Percentiles rank a stretch among this genome's conserved stretches.
phyloP scores from a whole-genome alignment of 2,113 vertebrate genomes.

The Tinamus guttatus region DNA sequence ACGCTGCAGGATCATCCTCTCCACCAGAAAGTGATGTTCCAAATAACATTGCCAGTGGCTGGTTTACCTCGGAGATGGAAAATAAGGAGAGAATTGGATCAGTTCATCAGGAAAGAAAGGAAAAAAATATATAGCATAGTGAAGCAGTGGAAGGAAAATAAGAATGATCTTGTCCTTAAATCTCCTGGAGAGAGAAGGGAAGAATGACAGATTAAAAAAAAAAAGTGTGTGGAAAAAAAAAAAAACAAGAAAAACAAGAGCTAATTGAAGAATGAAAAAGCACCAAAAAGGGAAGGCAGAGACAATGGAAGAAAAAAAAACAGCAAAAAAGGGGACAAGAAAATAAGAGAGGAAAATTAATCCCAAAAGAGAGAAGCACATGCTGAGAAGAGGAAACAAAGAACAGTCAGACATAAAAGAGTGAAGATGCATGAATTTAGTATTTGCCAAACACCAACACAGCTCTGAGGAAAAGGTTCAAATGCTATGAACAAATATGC shows the following conservation, averaged over 20 bases:
- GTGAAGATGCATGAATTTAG: background rate
- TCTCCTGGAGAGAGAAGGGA: background rate
- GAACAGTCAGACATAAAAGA: background rate
- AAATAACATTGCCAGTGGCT: fast-evolving
- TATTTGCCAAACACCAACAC: conserved; percentile 2
- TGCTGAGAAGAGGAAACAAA: background rate
- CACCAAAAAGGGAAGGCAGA: background rate
- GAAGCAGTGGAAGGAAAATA: background rate
- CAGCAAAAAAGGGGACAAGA: background rate
- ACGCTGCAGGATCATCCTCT: background rate
- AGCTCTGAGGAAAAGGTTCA: background rate
- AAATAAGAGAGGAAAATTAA: background rate
- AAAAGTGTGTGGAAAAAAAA: background rate
- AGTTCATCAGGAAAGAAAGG: background rate
- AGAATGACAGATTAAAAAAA: background rate
- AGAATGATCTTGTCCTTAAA: background rate
- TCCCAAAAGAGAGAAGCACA: background rate
- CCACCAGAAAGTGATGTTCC: background rate
- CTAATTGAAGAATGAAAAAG: background rate
- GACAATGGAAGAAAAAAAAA: background rate
- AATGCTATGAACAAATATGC: background rate
- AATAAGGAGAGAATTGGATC: background rate
- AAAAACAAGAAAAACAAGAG: background rate
- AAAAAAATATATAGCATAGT: background rate
- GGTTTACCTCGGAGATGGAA: background rate